Conservation (phyloP, 2,888 invertebrate species). For the Drosophila algonquin region DNA sequence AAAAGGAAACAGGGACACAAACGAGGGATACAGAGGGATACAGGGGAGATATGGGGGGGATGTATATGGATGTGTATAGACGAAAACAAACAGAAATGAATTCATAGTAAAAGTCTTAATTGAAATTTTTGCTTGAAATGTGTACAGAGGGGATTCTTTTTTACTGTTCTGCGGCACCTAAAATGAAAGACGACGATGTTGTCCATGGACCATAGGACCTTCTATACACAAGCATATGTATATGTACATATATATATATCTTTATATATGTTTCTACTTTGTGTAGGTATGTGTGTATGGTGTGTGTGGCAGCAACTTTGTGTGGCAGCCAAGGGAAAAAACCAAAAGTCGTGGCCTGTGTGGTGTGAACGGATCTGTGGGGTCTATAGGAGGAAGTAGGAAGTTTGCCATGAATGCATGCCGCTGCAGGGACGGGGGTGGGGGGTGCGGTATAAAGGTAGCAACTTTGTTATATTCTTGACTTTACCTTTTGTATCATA, state of each 20-base stretch:
- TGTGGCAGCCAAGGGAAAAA: slow-evolving; percentile 59
- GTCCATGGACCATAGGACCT: slow-evolving; percentile 46
- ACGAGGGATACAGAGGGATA: neutral
- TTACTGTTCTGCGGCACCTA: slow-evolving; percentile 58
- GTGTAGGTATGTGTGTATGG: neutral
- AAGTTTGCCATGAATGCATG: slow-evolving; percentile 13
- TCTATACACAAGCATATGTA: slow-evolving; percentile 30
- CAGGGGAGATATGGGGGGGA: neutral
- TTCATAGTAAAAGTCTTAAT: slow-evolving; percentile 78
- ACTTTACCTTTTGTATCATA: slow-evolving; percentile 48
- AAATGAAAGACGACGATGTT: slow-evolving; percentile 64
- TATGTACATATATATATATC: slow-evolving; percentile 28
- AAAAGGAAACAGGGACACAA: slow-evolving; percentile 18
- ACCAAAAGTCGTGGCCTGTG: slow-evolving; percentile 62
- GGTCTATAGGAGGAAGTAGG: slow-evolving; percentile 25
- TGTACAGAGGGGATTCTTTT: slow-evolving; percentile 62
- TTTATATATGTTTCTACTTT: neutral
- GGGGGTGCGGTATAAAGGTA: slow-evolving; percentile 7
- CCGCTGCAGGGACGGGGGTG: neutral
- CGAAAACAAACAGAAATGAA: slow-evolving; percentile 62
- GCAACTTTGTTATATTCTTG: slow-evolving; percentile 37
- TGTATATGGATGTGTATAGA: neutral
- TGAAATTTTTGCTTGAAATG: slow-evolving; percentile 78
- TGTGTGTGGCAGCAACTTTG: slow-evolving; percentile 58
- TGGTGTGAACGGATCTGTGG: slow-evolving; percentile 44